Conservation (phyloP, 2,888 invertebrate genomes). For the Incurvaria masculella region DNA sequence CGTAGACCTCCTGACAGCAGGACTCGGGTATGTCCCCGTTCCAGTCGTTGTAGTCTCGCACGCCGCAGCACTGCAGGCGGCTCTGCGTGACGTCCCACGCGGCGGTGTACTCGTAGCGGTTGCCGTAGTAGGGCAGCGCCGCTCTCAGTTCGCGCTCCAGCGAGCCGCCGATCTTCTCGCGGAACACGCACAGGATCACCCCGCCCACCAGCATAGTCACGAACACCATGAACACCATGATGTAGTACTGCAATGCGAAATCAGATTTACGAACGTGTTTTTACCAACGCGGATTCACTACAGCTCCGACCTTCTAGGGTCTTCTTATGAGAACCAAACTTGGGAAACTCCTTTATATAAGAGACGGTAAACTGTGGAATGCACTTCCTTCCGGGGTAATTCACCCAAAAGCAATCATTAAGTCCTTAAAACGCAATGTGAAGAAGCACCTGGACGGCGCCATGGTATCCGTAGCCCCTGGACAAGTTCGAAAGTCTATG, state of each 20-base stretch:
- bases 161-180: constrained; percentile 74
- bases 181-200: constrained; percentile 86
- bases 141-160: constrained; percentile 77
- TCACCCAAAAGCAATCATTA: too few relatives aligned
- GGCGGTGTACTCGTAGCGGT: constrained; percentile 64
- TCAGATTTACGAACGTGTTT: too few relatives aligned
- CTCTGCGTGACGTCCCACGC: constrained; percentile 90
- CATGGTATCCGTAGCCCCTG: too few relatives aligned
- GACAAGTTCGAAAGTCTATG: too few relatives aligned
- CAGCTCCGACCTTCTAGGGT: too few relatives aligned
- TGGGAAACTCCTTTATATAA: too few relatives aligned
- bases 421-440: too few relatives aligned
- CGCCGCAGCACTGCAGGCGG: constrained; percentile 82
- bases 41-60: constrained; percentile 75
- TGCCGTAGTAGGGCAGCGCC: constrained; percentile 71
- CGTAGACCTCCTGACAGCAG: constrained; percentile 67
- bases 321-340: too few relatives aligned
- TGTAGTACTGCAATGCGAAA: constrained; percentile 85
- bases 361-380: too few relatives aligned
- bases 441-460: too few relatives aligned
- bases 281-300: too few relatives aligned
- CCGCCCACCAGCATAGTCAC: constrained; percentile 89
- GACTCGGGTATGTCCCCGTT: constrained; percentile 68
- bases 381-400: too few relatives aligned
- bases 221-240: constrained; percentile 83